phyloP scores from a whole-genome alignment of 1,140 invertebrate genomes.

The Ephestia elutella region DNA sequence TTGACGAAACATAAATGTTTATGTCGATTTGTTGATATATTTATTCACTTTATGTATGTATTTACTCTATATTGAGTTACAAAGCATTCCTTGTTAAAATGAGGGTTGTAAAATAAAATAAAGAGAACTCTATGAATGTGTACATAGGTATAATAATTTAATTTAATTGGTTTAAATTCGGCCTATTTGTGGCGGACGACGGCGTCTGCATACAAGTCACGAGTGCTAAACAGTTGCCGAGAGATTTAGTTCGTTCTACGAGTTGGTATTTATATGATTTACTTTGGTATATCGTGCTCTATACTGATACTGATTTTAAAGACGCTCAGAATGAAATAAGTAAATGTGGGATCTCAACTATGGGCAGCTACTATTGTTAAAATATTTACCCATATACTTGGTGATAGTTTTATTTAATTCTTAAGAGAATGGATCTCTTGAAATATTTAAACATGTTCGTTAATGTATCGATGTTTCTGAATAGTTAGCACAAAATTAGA shows the following conservation, averaged over 20 bases:
- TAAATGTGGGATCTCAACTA: constrained; percentile 29
- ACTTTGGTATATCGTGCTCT: constrained; percentile 6
- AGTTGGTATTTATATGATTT: constrained; percentile 9
- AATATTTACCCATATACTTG: constrained; percentile 16
- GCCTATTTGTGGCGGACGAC: constrained; percentile 46
- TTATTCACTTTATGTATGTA: constrained; percentile 54
- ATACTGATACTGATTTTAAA: constrained; percentile 4
- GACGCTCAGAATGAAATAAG: constrained; percentile 22
- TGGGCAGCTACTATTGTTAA: constrained; percentile 40
- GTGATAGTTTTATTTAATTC: constrained; percentile 18
- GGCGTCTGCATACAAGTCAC: constrained; percentile 16
- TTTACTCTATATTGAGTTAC: constrained; percentile 51
- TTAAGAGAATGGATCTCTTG: constrained; percentile 12
- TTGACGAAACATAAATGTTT: constrained; percentile 55
- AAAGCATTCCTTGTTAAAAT: constrained; percentile 53
- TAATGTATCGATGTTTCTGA: constrained; percentile 23
- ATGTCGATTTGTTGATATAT: constrained; percentile 55
- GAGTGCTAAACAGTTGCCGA: constrained; percentile 8
- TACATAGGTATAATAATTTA: constrained; percentile 49
- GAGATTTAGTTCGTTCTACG: constrained; percentile 5
- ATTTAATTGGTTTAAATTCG: constrained; percentile 50
- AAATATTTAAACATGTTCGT: constrained; percentile 16
- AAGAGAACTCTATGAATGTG: constrained; percentile 52
- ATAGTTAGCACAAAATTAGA: constrained; percentile 28
- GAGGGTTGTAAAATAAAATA: constrained; percentile 63